A percentile compares a stretch with the other conserved stretches of the same genome.
phyloP scores from a whole-genome alignment of 2,888 invertebrate genomes.

The Dromius quadrimaculatus region DNA sequence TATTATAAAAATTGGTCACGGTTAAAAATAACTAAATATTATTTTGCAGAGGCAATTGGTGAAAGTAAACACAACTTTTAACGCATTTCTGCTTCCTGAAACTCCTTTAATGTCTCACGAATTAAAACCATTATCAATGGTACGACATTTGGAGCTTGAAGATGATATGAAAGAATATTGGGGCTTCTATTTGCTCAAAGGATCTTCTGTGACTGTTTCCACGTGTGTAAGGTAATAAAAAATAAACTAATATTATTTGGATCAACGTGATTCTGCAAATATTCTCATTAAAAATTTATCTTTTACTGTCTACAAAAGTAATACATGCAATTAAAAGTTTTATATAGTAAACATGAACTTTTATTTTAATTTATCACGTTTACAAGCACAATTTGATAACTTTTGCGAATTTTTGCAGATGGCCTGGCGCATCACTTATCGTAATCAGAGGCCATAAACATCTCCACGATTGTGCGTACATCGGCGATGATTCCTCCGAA shows the following conservation, averaged over 20 bases:
- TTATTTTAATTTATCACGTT: neutral
- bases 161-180: constrained; percentile 88
- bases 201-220: constrained; percentile 80
- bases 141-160: constrained; percentile 76
- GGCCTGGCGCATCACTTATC: constrained; percentile 82
- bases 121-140: constrained; percentile 76
- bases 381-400: no score
- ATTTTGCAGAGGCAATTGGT: constrained; percentile 74
- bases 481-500: constrained; percentile 84
- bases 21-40: constrained; percentile 34
- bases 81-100: constrained; percentile 78
- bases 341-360: neutral
- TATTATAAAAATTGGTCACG: constrained; percentile 10
- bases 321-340: neutral
- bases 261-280: no score
- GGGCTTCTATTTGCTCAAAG: constrained; percentile 83
- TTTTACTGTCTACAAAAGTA: no score
- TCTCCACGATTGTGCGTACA: constrained; percentile 83
- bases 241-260: no score
- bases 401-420: constrained; percentile 71
- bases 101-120: constrained; percentile 72
- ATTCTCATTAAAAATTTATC: no score
- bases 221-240: constrained; percentile 77
- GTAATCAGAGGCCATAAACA: constrained; percentile 83
- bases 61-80: constrained; percentile 79